phyloP scores from a whole-genome alignment of 2,888 invertebrate species.

The Drosophila flavopinicola region DNA sequence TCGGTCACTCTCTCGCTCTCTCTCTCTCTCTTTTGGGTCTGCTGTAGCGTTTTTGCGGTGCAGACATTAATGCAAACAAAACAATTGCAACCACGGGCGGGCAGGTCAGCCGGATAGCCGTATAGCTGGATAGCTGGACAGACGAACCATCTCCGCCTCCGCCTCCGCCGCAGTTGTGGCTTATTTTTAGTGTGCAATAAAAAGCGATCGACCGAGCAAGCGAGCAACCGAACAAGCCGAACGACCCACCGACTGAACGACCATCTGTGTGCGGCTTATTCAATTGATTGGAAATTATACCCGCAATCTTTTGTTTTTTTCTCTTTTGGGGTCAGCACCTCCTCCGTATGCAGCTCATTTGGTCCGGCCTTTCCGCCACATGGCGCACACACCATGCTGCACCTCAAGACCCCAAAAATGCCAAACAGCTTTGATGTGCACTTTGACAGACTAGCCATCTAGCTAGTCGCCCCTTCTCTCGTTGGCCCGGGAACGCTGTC shows the following conservation, averaged over 20 bases:
- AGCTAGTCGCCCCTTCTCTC: too few species aligned
- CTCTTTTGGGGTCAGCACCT: slow-evolving; percentile 63
- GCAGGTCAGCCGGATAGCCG: slow-evolving; percentile 25
- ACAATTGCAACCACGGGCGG: slow-evolving; percentile 55
- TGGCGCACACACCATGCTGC: slow-evolving; percentile 64
- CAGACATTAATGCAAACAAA: slow-evolving; percentile 72
- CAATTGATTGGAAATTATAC: slow-evolving; percentile 79
- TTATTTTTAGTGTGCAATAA: slow-evolving; percentile 76
- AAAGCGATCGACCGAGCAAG: slow-evolving; percentile 55
- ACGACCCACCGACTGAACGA: neutral
- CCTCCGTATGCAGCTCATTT: neutral
- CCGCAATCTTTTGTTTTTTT: slow-evolving; percentile 27
- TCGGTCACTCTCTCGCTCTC: slow-evolving; percentile 2
- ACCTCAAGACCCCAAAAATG: slow-evolving; percentile 40
- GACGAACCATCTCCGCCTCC: slow-evolving; percentile 24
- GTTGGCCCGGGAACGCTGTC: neutral
- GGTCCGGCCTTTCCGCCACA: slow-evolving; percentile 46
- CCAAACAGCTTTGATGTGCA: slow-evolving; percentile 68
- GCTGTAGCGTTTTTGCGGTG: slow-evolving; percentile 44
- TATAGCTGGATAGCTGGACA: slow-evolving; percentile 17
- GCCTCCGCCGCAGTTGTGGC: slow-evolving; percentile 37
- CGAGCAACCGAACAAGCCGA: neutral
- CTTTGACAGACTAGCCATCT: slow-evolving; percentile 35
- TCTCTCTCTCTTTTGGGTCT: too few species aligned
- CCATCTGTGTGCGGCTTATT: slow-evolving; percentile 57